Evolutionary conservation across 2,888 invertebrate genomes (phyloP), one percentile per base, ranked within the genome.

Genomic region (Congeria kusceri): DNA sequence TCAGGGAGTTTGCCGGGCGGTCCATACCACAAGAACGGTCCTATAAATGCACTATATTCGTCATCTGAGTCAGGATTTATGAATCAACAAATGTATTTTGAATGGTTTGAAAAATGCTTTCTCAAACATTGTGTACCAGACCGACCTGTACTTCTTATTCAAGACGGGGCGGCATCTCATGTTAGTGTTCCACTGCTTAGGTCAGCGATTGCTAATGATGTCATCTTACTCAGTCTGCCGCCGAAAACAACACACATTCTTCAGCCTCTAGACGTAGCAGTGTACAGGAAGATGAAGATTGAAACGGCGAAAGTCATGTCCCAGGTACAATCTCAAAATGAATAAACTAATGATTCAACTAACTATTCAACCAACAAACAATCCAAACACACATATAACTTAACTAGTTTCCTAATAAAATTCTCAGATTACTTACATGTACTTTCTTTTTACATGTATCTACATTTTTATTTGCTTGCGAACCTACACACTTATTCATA

Each of bases 31-130:
- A 44, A 59, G 13, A 49, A 70, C 9, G 65, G 73, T 15, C 69
- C 65, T 11, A 15, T 71, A 0, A 70, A 76, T 59, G 61, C 70
- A 0, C 20, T 13, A 0, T 68, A 68, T 28, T 32, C 58, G 0
- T 49, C 18, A 59, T 53, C 59, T 7, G 69, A 69, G 0, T 65
- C 2, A 32, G 72, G 72, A 0, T 66, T 69, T 27, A 80, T 77
- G 80, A 67, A 80, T 44, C 56, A 66, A 39, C 28, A 61, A 0
- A 27, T 68, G 15, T 80, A 80, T 57, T 23, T 44, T 29, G 62
- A 73, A 58, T 77, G 73, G 73, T 80, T 77, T 53, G 76, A 68
- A 25, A 73, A 75, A 47, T 44, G 63, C 3, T n/a, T n/a, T n/a
- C n/a, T n/a, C n/a, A n/a, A n/a, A 3, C 61, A 58, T 64, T 49